Base-by-base conservation (phyloP, 2,113 vertebrate genomes). In the Upupa epops region DNA sequence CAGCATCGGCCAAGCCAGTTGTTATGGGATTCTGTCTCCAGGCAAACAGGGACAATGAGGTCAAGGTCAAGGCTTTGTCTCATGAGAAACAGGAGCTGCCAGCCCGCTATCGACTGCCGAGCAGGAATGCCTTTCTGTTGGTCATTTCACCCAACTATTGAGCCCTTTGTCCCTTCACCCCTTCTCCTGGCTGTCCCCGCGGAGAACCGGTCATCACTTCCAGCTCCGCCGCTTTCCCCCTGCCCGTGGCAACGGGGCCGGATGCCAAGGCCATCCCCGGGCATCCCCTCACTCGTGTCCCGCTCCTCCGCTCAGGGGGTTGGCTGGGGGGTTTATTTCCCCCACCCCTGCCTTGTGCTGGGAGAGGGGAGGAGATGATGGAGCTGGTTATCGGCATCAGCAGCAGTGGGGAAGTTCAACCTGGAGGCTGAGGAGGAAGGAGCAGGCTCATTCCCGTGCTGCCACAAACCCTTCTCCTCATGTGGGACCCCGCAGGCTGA, bases 61-160 rank as follows among this genome's bases (percentile, higher is more conserved):
- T 98, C 98, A 98, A 99, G 98, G 98, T 98, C 98, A 97, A 97
- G 98, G 96, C 98, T 98, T 97, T 97, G 98, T 98, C 94, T 98
- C 97, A 97, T 95, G 98, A 98, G 98, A 97, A 97, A 96, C 97
- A 96, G 97, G 96, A 96, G 97, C 97, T 97, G 98, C 97, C 97
- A 94, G 97, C 97, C 96, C 96, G n/a, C 92, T 94, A 98, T 97
- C 92, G 98, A 97, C 95, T 96, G 96, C 95, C 97, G 93, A 97
- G 97, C 93, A 88, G 96, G 97, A 97, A 97, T 95, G 73, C 48
- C n/a, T 79, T 86, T 42, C 51, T 21, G 72, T 46, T 24, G 26
- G 90, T 32, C 83, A 16, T 42, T 89, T 34, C 51, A 77, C 85
- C 37, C 6, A 3, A 51, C 48, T 5, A 25, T n/a, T 3, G 46